Evolutionary conservation across 2,113 vertebrate genomes (phyloP), one percentile per base, ranked within the genome.

Genomic region (Macquaria australasica): DNA sequence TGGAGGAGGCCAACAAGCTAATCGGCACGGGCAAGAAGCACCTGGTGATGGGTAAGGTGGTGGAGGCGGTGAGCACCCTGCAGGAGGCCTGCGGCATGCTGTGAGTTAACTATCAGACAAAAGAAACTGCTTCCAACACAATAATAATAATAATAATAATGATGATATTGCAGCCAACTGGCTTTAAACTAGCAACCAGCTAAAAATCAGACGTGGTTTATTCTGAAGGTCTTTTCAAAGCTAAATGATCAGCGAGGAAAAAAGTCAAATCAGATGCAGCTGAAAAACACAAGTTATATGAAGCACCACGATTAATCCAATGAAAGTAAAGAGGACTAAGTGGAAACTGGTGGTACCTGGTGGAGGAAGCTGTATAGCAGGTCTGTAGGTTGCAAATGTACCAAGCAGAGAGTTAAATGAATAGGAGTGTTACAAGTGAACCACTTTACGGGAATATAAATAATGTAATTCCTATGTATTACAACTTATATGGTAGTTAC

Each of bases 81-180:
- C 98, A 99, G 91, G 98, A 98, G 90, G 97, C 98, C 91, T 97
- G 97, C 0, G 96, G 96, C 80, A 92, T 98, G 89, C 90, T 99
- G 98, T 98, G 94, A 98, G 97, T 77, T 2, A 1, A 62, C n/a
- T 2, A 3, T 0, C 14, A 6, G 8, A 76, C 75, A 23, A 18
- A 16, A 58, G 20, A 56, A 8, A n/a, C 11, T 2, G 0, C 8
- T 25, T 34, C 45, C 12, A 1, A 73, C 53, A 28, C 23, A 31
- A 31, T 31, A 31, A 31, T 31, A 31, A 31, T 31, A 31, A 31
- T 31, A 31, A 31, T 31, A 31, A 31, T 31, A 31, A 31, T 3
- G 0, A 25, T 0, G 3, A 5, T 28, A 25, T 43, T 11, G 12
- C 28, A 14, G 45, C 10, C 8, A 21, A 21, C 11, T 10, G 16